These are phyloP conservation scores for Drosophila willistoni DNA, from an alignment of 1,140 invertebrate genomes.

Conservation along the genomic window DNA sequence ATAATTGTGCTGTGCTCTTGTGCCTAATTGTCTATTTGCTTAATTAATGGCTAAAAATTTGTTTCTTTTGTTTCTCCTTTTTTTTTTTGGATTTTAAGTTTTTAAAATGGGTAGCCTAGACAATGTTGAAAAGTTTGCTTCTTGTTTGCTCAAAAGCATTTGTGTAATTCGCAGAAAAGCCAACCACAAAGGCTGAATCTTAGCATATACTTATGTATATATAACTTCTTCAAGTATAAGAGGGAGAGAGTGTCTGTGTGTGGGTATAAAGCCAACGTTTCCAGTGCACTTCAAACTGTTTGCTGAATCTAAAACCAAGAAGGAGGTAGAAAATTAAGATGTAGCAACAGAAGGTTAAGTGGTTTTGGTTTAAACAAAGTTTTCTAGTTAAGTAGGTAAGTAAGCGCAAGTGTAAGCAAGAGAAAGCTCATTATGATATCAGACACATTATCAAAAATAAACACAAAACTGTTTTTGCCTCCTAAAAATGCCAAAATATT, in stretches of 20 bases:
- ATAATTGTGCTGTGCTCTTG: constrained; percentile 7
- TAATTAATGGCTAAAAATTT: constrained; percentile 17
- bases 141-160: constrained; percentile 2
- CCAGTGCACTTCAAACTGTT: constrained; percentile 49
- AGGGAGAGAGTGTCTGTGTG: background rate
- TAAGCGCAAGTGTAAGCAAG: background rate
- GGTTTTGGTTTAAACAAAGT: constrained; percentile 10
- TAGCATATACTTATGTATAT: constrained; percentile 8
- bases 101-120: constrained; percentile 10
- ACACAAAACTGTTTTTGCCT: background rate
- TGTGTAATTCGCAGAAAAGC: constrained; percentile 23
- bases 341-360: constrained; percentile 3
- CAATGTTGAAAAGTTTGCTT: constrained; percentile 61
- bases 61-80: constrained; percentile 23
- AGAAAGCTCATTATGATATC: background rate
- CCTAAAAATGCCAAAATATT: background rate
- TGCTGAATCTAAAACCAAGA: constrained; percentile 6
- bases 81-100: constrained; percentile 10
- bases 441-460: background rate
- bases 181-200: constrained; percentile 19
- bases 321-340: background rate
- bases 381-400: constrained; percentile 1
- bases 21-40: constrained; percentile 15
- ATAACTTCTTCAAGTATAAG: background rate
- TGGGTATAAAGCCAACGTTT: constrained; percentile 47